These are phyloP conservation scores for Syrmaticus mikado DNA, from an alignment of 2,113 vertebrate species.

Conservation along the genomic window DNA sequence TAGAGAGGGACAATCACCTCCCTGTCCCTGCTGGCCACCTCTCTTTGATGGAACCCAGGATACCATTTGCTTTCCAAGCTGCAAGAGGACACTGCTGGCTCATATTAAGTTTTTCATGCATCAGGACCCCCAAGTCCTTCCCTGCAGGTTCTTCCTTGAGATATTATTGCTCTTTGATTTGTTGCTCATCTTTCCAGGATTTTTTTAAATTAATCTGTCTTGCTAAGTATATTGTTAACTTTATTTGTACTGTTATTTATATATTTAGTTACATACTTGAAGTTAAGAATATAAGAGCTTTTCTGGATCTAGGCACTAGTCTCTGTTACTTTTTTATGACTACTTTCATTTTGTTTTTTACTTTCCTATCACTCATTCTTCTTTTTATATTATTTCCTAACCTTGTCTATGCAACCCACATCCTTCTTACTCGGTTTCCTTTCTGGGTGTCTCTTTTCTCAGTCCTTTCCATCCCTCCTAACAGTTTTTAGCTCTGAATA, in stretches of 20 bases:
- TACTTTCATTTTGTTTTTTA: background rate
- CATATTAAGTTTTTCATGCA: no score
- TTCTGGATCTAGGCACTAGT: background rate
- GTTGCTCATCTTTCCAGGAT: background rate
- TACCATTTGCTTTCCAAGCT: no score
- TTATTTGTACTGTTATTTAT: background rate
- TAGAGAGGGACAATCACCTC: no score
- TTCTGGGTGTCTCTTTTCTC: slow-evolving; percentile 4
- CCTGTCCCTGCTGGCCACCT: no score
- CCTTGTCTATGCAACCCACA: background rate
- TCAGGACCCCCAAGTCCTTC: no score
- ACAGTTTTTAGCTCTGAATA: background rate
- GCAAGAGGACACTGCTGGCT: no score
- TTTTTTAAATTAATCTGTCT: background rate
- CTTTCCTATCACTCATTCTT: background rate
- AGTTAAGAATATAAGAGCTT: slow-evolving; percentile 46
- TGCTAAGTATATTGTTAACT: background rate
- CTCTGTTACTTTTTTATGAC: background rate
- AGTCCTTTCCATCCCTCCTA: background rate
- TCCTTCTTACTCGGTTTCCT: background rate
- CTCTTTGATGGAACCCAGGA: no score
- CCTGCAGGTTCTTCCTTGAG: background rate
- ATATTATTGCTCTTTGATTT: background rate
- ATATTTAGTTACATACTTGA: background rate
- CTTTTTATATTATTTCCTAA: slow-evolving; percentile 19